These are phyloP conservation scores for Zaprionus kolodkinae DNA, from an alignment of 1,140 invertebrate species.

Conservation along the genomic window DNA sequence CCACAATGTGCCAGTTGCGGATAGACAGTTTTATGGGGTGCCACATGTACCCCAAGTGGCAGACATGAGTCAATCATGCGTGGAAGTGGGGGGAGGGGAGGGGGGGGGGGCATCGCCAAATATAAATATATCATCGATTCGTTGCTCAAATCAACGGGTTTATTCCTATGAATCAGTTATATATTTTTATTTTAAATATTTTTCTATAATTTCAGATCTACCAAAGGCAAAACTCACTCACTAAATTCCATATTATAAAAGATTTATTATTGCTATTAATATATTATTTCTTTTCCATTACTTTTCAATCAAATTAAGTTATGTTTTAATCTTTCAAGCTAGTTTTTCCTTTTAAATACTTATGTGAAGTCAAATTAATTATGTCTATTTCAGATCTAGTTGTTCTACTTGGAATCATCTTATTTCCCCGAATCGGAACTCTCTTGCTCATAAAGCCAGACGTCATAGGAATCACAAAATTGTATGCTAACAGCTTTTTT, in stretches of 20 bases:
- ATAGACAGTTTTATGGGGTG: conserved; percentile 34
- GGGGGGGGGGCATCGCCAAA: no score
- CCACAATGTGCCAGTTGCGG: conserved; percentile 9
- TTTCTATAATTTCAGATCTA: no score
- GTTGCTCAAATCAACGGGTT: not conserved
- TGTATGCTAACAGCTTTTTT: not conserved
- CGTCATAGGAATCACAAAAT: not conserved
- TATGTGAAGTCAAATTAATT: no score
- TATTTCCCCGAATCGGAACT: not conserved
- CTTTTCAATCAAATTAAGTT: no score
- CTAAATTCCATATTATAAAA: no score
- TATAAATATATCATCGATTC: not conserved
- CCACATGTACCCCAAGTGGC: conserved; percentile 19
- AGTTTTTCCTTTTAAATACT: no score
- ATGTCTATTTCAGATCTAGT: no score
- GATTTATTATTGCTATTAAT: not conserved
- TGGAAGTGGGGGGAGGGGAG: not conserved
- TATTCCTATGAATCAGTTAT: not conserved
- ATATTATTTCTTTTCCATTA: not conserved
- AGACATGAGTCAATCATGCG: conserved; percentile 24
- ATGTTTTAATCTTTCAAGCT: no score
- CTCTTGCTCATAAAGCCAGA: no score
- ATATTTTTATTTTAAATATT: no score
- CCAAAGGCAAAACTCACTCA: no score
- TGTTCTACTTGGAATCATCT: no score